Conservation (phyloP, 2,888 invertebrate species). For the Polymixis lichenea region DNA sequence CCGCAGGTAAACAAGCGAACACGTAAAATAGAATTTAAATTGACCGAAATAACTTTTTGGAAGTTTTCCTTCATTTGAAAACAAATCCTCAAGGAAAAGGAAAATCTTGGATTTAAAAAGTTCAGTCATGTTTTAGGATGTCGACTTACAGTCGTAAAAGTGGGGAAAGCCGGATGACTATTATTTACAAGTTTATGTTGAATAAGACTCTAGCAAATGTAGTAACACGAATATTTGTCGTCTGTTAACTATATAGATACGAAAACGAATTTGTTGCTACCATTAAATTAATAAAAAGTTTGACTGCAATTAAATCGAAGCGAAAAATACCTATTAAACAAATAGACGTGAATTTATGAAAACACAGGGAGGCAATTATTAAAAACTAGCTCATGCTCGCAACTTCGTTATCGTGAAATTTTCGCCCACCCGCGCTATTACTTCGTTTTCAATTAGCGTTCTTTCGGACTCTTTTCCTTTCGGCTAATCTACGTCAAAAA, state of each 20-base stretch:
- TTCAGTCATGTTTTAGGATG: conserved; percentile 48
- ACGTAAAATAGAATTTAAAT: conserved; percentile 36
- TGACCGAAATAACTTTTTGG: conserved; percentile 29
- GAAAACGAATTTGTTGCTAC: too few relatives aligned
- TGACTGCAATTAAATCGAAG: neutral
- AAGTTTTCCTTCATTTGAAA: conserved; percentile 33
- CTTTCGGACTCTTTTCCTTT: neutral
- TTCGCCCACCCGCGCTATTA: neutral
- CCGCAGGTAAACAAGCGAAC: conserved; percentile 12
- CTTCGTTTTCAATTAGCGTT: neutral
- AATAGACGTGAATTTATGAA: neutral
- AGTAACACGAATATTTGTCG: conserved; percentile 12
- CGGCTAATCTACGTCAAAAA: too few relatives aligned
- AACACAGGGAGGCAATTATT: neutral
- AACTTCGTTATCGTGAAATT: neutral
- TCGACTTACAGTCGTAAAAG: conserved; percentile 44
- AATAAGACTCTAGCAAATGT: neutral
- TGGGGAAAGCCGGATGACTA: conserved; percentile 30
- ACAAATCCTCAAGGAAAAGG: conserved; percentile 25
- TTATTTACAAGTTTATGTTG: conserved; percentile 33
- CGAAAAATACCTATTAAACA: neutral
- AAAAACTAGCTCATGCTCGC: neutral
- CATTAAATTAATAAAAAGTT: neutral
- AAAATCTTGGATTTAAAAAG: conserved; percentile 49
- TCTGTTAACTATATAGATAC: neutral